Conservation (phyloP, 2,797 vertebrate genomes). For the Tauraco hartlaubi region DNA sequence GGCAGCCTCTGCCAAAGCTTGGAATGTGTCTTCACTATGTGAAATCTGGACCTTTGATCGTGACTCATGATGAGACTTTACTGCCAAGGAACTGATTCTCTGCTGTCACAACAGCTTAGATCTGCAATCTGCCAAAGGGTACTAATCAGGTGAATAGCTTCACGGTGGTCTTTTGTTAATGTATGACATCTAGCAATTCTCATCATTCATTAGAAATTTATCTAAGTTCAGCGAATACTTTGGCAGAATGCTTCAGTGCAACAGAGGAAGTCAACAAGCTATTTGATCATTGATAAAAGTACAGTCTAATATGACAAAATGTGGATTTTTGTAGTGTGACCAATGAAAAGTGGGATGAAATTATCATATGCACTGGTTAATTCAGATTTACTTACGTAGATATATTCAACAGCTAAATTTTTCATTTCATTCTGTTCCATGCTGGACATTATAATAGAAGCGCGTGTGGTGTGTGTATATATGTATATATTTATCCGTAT, state of each 20-base stretch:
- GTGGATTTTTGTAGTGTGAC: not conserved
- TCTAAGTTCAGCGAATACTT: not conserved
- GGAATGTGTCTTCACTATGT: not conserved
- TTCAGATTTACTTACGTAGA: not conserved
- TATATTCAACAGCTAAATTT: not conserved
- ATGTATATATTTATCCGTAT: not conserved
- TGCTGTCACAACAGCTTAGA: not conserved
- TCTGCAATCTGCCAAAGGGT: not conserved
- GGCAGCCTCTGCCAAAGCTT: not conserved
- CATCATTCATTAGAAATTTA: not conserved
- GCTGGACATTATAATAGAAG: not conserved
- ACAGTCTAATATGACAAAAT: not conserved
- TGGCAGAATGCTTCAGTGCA: not conserved
- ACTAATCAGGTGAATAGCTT: not conserved
- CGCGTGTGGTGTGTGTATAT: not conserved
- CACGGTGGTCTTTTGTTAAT: not conserved
- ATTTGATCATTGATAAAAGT: not conserved
- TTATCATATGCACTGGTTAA: not conserved
- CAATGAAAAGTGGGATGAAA: not conserved
- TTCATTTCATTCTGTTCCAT: not conserved
- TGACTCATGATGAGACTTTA: not conserved
- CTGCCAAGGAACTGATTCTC: not conserved
- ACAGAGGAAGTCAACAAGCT: not conserved
- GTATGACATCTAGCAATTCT: not conserved
- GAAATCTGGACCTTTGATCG: not conserved